phyloP scores from a whole-genome alignment of 1,140 invertebrate species.

The Drosophila pseudoobscura region DNA sequence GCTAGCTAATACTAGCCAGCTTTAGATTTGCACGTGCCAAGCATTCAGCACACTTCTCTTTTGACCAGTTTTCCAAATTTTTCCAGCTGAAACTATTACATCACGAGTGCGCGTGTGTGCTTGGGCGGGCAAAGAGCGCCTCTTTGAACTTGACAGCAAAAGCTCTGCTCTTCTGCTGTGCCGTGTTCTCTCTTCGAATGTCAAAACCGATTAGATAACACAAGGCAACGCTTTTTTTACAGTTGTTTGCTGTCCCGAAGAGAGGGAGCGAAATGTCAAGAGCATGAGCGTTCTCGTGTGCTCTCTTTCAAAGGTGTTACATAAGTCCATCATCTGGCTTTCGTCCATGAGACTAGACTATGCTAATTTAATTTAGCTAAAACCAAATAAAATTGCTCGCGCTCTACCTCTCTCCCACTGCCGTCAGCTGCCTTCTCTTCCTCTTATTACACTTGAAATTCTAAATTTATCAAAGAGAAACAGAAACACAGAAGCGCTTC shows the following conservation, averaged over 20 bases:
- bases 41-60: neutral
- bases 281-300: neutral
- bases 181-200: slow-evolving; percentile 13
- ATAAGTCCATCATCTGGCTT: slow-evolving; percentile 44
- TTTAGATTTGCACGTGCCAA: slow-evolving; percentile 45
- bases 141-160: slow-evolving; percentile 18
- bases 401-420: neutral
- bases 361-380: slow-evolving; percentile 62
- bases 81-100: slow-evolving; percentile 56
- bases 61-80: slow-evolving; percentile 18
- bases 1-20: slow-evolving; percentile 17
- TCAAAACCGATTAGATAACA: slow-evolving; percentile 47
- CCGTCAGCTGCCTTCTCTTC: slow-evolving; percentile 10
- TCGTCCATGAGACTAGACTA: slow-evolving; percentile 52
- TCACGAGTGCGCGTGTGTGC: slow-evolving; percentile 62
- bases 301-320: slow-evolving; percentile 54
- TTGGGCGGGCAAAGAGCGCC: slow-evolving; percentile 11
- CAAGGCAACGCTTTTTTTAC: neutral
- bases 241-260: slow-evolving; percentile 15
- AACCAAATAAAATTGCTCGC: slow-evolving; percentile 10
- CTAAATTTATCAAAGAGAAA: slow-evolving; percentile 56
- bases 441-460: slow-evolving; percentile 57
- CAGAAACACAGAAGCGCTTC: slow-evolving; percentile 43
- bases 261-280: slow-evolving; percentile 1
- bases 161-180: slow-evolving; percentile 11